Percentiles rank a stretch among this genome's conserved stretches.
Evolutionary conservation across 2,113 vertebrate genomes (phyloP).

Genomic region (Mus pahari): DNA sequence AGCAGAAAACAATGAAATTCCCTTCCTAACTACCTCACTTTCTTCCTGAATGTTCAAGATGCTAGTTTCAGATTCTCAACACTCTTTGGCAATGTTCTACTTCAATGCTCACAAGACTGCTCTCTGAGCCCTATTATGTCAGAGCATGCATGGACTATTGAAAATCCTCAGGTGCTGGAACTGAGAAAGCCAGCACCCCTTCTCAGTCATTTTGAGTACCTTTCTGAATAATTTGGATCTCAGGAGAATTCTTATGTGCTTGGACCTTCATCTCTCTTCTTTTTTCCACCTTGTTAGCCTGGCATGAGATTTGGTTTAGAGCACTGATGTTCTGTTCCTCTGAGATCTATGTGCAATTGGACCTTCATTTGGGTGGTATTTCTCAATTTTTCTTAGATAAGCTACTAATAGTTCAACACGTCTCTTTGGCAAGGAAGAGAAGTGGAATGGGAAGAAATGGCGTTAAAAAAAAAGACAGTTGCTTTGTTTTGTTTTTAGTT

Average conservation of each 20-base stretch:
- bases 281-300: not conserved
- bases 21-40: not conserved
- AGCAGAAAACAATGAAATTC: not conserved
- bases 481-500: not conserved
- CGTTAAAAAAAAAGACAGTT: not conserved
- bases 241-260: not conserved
- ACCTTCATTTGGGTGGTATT: not conserved
- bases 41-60: not conserved
- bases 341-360: not conserved
- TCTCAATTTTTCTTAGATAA: not conserved
- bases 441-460: not conserved
- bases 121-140: not conserved
- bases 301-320: not conserved
- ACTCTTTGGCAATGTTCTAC: not conserved
- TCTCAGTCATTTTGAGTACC: not conserved
- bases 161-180: not conserved
- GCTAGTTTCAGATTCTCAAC: not conserved
- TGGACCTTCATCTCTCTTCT: not conserved
- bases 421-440: not conserved
- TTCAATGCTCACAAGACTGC: not conserved
- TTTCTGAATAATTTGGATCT: not conserved
- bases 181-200: constrained; percentile 17
- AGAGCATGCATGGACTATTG: not conserved
- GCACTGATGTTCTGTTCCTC: not conserved
- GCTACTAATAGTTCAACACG: not conserved